Conservation (phyloP, 2,797 vertebrate species). For the Halcyon smyrnensis region DNA sequence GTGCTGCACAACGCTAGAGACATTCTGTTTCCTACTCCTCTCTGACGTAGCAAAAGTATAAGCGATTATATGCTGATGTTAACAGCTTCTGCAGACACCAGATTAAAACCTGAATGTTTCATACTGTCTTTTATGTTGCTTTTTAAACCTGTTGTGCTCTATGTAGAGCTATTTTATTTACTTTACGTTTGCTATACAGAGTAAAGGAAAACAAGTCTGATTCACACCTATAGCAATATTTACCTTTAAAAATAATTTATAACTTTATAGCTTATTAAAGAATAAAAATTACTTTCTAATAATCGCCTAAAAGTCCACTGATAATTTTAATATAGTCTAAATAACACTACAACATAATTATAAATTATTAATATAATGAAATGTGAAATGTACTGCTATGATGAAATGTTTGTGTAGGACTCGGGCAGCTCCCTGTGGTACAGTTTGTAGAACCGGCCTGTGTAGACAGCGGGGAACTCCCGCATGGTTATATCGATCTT, state of each 20-base stretch:
- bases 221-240: constrained; percentile 12
- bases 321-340: neutral
- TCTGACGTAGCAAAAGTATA: constrained; percentile 17
- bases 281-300: constrained; percentile 21
- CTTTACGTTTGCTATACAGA: constrained; percentile 31
- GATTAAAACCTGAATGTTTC: constrained; percentile 29
- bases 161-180: constrained; percentile 44
- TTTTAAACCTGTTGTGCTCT: constrained; percentile 32
- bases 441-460: constrained; percentile 89
- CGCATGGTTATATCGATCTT: constrained; percentile 86
- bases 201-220: constrained; percentile 41
- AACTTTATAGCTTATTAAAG: constrained; percentile 22
- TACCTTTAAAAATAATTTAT: constrained; percentile 54
- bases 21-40: neutral
- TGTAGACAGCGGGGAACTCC: constrained; percentile 86
- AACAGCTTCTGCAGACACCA: constrained; percentile 25
- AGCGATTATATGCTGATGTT: constrained; percentile 35
- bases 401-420: constrained; percentile 44
- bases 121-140: neutral
- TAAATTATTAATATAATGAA: constrained; percentile 24
- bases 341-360: neutral
- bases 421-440: constrained; percentile 87
- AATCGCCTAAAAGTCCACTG: neutral
- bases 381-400: constrained; percentile 55
- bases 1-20: neutral